phyloP scores from a whole-genome alignment of 2,888 invertebrate species.

The Drymonia ruficornis region DNA sequence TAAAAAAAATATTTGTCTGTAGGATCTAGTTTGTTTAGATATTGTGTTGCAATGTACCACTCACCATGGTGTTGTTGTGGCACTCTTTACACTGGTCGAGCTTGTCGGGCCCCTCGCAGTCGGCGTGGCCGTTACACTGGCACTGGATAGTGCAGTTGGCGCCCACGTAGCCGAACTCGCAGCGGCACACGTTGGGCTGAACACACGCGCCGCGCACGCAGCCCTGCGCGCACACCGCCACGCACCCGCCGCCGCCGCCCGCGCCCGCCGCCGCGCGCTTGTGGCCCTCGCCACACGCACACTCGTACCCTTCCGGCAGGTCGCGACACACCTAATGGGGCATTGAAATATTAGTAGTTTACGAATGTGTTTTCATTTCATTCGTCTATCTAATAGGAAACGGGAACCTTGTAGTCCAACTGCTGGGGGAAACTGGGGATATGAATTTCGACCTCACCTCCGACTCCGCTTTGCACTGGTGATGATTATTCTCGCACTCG shows the following conservation, averaged over 20 bases:
- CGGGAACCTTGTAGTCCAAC: neutral
- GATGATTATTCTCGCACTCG: slow-evolving; percentile 96
- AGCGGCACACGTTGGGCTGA: slow-evolving; percentile 93
- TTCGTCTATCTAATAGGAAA: too few species aligned
- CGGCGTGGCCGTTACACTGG: slow-evolving; percentile 97
- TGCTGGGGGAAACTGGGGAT: too few species aligned
- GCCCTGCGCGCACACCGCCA: slow-evolving; percentile 92
- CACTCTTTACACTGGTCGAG: slow-evolving; percentile 93
- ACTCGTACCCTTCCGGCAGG: slow-evolving; percentile 91
- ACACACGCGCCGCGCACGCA: slow-evolving; percentile 94
- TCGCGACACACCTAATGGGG: slow-evolving; percentile 89
- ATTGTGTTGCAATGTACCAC: too few species aligned
- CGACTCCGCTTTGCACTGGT: slow-evolving; percentile 93
- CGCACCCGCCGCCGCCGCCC: slow-evolving; percentile 83
- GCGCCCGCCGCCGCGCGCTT: slow-evolving; percentile 74
- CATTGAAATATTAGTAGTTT: slow-evolving; percentile 4
- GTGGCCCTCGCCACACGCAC: slow-evolving; percentile 89
- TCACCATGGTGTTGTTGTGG: slow-evolving; percentile 95
- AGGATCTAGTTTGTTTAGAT: too few species aligned
- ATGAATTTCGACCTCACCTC: slow-evolving; percentile 76
- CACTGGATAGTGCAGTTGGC: slow-evolving; percentile 97
- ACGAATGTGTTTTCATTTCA: too few species aligned
- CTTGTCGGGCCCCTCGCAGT: slow-evolving; percentile 94
- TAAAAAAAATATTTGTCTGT: too few species aligned
- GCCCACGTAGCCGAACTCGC: slow-evolving; percentile 98